Evolutionary conservation across 1,140 invertebrate species (phyloP), one percentile per base, ranked within the genome.

Genomic region (Ips typographus): DNA sequence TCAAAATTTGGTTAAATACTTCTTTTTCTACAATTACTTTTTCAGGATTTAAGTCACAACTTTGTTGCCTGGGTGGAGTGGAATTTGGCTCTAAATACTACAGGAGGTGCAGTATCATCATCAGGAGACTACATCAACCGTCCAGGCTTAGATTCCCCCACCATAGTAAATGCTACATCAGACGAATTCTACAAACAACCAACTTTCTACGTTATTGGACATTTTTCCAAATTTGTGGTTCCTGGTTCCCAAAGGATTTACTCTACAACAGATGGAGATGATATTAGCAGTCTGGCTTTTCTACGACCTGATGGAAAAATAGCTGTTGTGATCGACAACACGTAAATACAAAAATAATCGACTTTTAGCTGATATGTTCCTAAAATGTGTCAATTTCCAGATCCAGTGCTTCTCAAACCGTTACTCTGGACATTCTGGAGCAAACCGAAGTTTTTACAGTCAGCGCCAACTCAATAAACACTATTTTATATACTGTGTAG

Each of bases 51-150:
- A 39, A 85, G 86, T 69, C 77, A 86, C 71, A 85, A 77, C 78
- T 81, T 79, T 76, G 84, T 76, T 81, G 86, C 87, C 2, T 91
- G 89, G 88, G 81, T 87, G n/a, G 91, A 93, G 78, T 93, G 91
- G 91, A 93, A 92, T 77, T 77, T 92, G 61, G 88, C 84, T 2
- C 75, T 92, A 36, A 81, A 90, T 77, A 72, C 80, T 72, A 75
- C 81, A 51, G 90, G 90, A 49, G 90, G 90, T 5, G 89, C 90
- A 7, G 0, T 22, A 22, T 22, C 22, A 22, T 22, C 22, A 22
- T 22, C 22, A 22, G 22, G 22, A 22, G 22, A 22, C 22, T 22
- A 22, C 22, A 0, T 22, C 22, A 91, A 87, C 75, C 91, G 87
- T 84, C 85, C 83, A 0, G 80, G 85, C 4, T 87, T 90, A 6